Base-by-base conservation (phyloP, 2,113 vertebrate species). In the Opisthocomus hoazin region DNA sequence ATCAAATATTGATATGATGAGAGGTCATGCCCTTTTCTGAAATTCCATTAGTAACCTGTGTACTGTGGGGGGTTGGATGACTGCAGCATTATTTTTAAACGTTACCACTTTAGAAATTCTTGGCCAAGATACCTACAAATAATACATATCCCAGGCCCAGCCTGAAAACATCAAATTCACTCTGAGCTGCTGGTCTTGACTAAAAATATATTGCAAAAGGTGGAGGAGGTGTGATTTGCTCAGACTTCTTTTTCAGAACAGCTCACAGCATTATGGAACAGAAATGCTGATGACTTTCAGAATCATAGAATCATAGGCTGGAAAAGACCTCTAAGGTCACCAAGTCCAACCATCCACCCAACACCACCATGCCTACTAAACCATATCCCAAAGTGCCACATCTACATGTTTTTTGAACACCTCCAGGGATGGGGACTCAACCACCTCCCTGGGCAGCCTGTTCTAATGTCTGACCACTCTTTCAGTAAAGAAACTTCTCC, bases 1-100 rank as follows among this genome's bases (percentile, higher is more conserved):
- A 95, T 97, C 91, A 97, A 98, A 96, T 97, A 97, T 84, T 97
- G 94, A 96, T 94, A 74, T 73, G 87, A 95, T 95, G 39, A 96
- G 61, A 97, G 80, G 81, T 95, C 93, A 74, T 81, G 58, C 11
- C 93, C 68, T 93, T 93, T 96, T 76, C 91, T 94, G 89, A 98
- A 97, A 97, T 96, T 79, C 71, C 92, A 89, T 96, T 96, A 96
- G 68, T 82, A 93, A 97, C 29, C 20, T 77, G 53, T 53, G 91
- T 83, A 89, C 11, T 19, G 14, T 10, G 9, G 41, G 66, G 37
- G 27, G 18, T n/a, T n/a, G n/a, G n/a, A n/a, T n/a, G n/a, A n/a
- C 23, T 96, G 84, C 66, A 94, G 71, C 51, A 87, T 81, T 89
- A 80, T 95, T 90, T 96, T 88, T 85, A 75, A 89, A 93, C 84